Evolutionary conservation across 2,797 vertebrate species (phyloP).

Genomic region (Diplodus puntazzo): DNA sequence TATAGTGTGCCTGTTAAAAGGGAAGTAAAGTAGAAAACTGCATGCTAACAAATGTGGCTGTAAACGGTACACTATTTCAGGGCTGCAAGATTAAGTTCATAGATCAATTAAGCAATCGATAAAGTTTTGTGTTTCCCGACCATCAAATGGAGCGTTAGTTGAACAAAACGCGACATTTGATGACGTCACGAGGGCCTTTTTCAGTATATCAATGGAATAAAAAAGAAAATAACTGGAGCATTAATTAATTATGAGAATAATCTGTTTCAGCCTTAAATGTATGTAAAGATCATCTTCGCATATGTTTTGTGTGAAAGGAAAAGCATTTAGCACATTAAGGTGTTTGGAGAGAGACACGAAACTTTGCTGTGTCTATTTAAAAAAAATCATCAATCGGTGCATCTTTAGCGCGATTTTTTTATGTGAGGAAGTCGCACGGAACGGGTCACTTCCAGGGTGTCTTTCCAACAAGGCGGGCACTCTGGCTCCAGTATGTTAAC

Average conservation of each 20-base stretch:
- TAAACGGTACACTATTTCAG: background rate
- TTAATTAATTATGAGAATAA: background rate
- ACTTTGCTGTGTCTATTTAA: too few relatives aligned
- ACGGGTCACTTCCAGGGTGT: constrained; percentile 40
- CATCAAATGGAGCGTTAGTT: too few relatives aligned
- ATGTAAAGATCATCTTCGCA: background rate
- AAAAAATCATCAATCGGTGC: background rate
- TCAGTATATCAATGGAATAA: background rate
- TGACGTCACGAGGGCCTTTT: background rate
- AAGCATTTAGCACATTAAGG: background rate
- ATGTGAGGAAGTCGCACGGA: constrained; percentile 17
- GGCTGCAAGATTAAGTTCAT: background rate
- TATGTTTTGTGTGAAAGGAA: background rate
- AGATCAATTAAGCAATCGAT: background rate
- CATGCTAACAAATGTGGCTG: background rate
- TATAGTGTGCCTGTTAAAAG: background rate
- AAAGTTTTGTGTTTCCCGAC: too few relatives aligned
- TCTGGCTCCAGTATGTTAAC: constrained; percentile 43
- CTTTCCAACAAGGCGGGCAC: constrained; percentile 43
- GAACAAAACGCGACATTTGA: background rate
- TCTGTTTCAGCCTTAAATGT: background rate
- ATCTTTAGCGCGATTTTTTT: constrained; percentile 10
- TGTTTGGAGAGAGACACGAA: background rate
- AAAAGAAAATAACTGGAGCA: background rate
- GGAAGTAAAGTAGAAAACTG: background rate